Percentiles rank a stretch among this genome's conserved stretches.
Evolutionary conservation across 1,140 invertebrate genomes (phyloP).

Genomic region (Mizuhopecten yessoensis): DNA sequence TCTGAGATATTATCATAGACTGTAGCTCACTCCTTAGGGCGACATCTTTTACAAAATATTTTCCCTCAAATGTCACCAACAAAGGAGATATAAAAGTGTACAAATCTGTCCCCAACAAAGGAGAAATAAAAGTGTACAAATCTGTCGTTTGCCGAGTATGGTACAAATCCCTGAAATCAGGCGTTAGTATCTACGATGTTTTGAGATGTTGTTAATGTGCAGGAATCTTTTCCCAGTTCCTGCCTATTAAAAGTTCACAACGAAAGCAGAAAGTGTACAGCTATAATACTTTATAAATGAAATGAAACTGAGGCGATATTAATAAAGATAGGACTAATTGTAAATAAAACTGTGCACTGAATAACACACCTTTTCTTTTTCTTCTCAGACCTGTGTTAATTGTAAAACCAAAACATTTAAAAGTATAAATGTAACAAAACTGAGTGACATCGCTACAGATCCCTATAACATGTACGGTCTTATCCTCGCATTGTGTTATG

Average conservation of each 20-base stretch:
- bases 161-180: neutral
- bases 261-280: neutral
- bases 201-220: neutral
- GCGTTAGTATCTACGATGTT: neutral
- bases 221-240: neutral
- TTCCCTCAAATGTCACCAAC: too few species aligned
- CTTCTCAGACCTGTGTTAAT: constrained; percentile 25
- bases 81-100: too few species aligned
- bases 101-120: too few species aligned
- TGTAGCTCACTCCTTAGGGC: too few species aligned
- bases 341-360: neutral
- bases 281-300: neutral
- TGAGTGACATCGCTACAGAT: neutral
- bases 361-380: constrained; percentile 25
- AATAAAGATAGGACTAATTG: neutral
- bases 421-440: neutral
- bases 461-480: neutral
- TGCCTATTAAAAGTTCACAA: neutral
- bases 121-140: too few species aligned
- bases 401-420: neutral
- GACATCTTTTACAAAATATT: too few species aligned
- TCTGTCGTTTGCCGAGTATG: too few species aligned
- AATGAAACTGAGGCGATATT: neutral
- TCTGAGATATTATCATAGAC: too few species aligned
- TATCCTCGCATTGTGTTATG: neutral